Conservation (phyloP, 2,888 invertebrate genomes). For the Tetrapedia diversipes region DNA sequence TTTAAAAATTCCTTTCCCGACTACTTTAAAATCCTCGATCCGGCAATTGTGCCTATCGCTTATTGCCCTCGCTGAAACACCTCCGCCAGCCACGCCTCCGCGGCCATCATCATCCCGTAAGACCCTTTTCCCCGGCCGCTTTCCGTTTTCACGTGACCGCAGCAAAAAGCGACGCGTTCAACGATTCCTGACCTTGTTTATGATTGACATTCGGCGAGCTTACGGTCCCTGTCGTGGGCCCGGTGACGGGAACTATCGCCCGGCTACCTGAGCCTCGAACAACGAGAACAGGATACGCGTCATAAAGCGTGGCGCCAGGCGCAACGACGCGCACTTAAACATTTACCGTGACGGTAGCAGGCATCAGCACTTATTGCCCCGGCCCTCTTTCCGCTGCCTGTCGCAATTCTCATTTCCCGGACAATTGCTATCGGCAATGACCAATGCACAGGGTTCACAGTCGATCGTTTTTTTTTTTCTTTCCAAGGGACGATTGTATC, state of each 20-base stretch:
- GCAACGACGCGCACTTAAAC: slow-evolving; percentile 62
- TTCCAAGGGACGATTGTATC: background rate
- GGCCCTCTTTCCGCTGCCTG: background rate
- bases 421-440: slow-evolving; percentile 6
- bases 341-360: slow-evolving; percentile 47
- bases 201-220: slow-evolving; percentile 44
- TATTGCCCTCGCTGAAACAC: background rate
- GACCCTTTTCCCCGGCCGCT: background rate
- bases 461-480: slow-evolving; percentile 17
- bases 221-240: slow-evolving; percentile 1
- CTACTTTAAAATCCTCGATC: background rate
- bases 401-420: slow-evolving; percentile 3
- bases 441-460: background rate
- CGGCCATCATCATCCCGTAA: background rate
- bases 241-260: slow-evolving; percentile 17
- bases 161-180: background rate
- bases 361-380: slow-evolving; percentile 21
- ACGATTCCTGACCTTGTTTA: slow-evolving; percentile 53
- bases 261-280: slow-evolving; percentile 59
- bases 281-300: slow-evolving; percentile 57
- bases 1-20: too few relatives aligned
- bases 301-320: slow-evolving; percentile 70
- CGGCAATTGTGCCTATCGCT: background rate
- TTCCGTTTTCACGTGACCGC: slow-evolving; percentile 12
- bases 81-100: background rate